Percentiles rank a stretch among this genome's conserved stretches.
phyloP scores from a whole-genome alignment of 35 echinoderm and acorn worm genomes.

The Nesometra sesokonis region DNA sequence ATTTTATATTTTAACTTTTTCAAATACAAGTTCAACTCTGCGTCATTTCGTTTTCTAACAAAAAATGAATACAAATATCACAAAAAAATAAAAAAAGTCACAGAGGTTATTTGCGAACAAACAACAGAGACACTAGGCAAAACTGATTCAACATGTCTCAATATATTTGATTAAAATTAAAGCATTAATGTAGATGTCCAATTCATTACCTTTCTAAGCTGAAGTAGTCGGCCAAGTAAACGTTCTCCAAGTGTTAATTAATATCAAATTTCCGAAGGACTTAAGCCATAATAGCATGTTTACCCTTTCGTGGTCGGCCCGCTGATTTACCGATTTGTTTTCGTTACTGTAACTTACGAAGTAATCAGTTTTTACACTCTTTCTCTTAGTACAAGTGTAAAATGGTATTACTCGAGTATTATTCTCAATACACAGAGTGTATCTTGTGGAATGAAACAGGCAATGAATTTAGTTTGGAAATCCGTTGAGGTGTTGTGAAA shows the following conservation, averaged over 20 bases:
- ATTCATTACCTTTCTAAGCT: background rate
- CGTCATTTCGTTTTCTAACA: too few relatives aligned
- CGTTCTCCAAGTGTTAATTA: background rate
- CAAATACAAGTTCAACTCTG: too few relatives aligned
- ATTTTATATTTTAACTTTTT: too few relatives aligned
- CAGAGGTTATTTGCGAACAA: background rate
- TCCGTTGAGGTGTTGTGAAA: background rate
- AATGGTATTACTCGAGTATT: background rate
- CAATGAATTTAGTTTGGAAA: background rate
- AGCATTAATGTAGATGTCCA: background rate
- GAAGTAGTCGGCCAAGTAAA: background rate
- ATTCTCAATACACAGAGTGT: background rate
- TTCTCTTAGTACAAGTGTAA: background rate
- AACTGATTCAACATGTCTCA: background rate
- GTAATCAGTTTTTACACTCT: background rate
- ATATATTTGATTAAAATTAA: background rate
- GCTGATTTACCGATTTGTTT: background rate
- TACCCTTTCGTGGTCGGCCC: background rate
- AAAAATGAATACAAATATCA: too few relatives aligned
- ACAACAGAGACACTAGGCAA: background rate
- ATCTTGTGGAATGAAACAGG: background rate
- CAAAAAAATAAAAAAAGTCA: background rate
- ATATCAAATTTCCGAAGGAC: background rate
- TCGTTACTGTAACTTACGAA: background rate
- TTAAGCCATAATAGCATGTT: background rate